phyloP scores from a whole-genome alignment of 2,797 vertebrate species.

The Sebastes oblongus region DNA sequence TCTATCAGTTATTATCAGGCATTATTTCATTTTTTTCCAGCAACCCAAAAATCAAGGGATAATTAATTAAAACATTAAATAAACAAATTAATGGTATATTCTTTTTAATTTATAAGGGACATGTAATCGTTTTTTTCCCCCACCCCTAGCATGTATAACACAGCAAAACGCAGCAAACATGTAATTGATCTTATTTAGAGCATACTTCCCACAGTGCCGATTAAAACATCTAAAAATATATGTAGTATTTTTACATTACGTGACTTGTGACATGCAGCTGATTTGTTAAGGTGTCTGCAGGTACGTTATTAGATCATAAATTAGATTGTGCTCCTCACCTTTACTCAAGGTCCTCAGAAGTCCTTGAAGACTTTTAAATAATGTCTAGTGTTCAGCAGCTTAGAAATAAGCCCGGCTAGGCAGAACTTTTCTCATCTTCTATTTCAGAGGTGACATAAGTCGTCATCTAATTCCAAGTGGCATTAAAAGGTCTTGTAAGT shows the following conservation, averaged over 20 bases:
- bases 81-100: too few relatives aligned
- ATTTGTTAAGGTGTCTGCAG: constrained; percentile 20
- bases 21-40: too few relatives aligned
- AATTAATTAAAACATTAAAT: too few relatives aligned
- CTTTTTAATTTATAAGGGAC: too few relatives aligned
- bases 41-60: too few relatives aligned
- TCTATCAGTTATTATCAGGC: too few relatives aligned
- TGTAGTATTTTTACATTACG: constrained; percentile 5
- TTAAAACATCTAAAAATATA: constrained; percentile 9
- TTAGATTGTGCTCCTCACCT: not conserved
- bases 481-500: constrained; percentile 27
- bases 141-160: not conserved
- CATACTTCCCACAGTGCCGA: not conserved
- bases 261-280: constrained; percentile 24
- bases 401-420: constrained; percentile 22
- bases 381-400: constrained; percentile 18
- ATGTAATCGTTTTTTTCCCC: too few relatives aligned
- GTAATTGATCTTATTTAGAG: not conserved
- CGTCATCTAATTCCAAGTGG: constrained; percentile 4
- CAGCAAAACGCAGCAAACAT: not conserved
- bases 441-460: constrained; percentile 32
- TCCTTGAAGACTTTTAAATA: constrained; percentile 37
- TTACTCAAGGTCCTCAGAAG: constrained; percentile 21
- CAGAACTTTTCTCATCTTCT: constrained; percentile 27
- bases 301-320: constrained; percentile 12